phyloP scores from a whole-genome alignment of 2,797 vertebrate genomes.

The Sebastes miniatus region DNA sequence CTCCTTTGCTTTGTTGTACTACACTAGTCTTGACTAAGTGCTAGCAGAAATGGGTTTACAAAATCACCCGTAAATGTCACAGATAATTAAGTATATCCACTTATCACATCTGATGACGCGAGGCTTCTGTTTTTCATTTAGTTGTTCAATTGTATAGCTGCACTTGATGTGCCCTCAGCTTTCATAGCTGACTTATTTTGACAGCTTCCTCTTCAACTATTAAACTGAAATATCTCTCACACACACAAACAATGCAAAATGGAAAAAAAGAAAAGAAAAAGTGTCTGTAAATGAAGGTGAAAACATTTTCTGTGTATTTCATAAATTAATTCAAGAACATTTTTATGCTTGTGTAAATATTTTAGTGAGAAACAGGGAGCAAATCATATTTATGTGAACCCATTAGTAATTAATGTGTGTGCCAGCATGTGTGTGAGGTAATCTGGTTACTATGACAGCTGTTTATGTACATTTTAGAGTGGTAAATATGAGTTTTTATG shows the following conservation, averaged over 20 bases:
- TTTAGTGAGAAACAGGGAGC: slow-evolving; percentile 22
- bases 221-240: neutral
- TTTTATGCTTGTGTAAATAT: slow-evolving; percentile 43
- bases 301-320: neutral
- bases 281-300: neutral
- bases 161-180: neutral
- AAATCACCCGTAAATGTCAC: slow-evolving; percentile 42
- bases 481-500: neutral
- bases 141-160: neutral
- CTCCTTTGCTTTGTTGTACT: neutral
- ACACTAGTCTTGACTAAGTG: neutral
- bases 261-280: neutral
- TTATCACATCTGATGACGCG: slow-evolving; percentile 27
- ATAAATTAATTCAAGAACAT: neutral
- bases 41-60: slow-evolving; percentile 12
- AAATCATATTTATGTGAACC: slow-evolving; percentile 15
- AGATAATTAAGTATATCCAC: slow-evolving; percentile 25
- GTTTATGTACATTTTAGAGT: neutral
- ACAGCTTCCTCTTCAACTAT: slow-evolving; percentile 2
- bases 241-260: neutral
- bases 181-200: neutral
- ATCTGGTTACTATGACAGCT: neutral
- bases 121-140: slow-evolving; percentile 18
- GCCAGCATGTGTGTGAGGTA: neutral
- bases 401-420: slow-evolving; percentile 32